phyloP scores from a whole-genome alignment of 2,888 invertebrate genomes.

The Helleia helle region DNA sequence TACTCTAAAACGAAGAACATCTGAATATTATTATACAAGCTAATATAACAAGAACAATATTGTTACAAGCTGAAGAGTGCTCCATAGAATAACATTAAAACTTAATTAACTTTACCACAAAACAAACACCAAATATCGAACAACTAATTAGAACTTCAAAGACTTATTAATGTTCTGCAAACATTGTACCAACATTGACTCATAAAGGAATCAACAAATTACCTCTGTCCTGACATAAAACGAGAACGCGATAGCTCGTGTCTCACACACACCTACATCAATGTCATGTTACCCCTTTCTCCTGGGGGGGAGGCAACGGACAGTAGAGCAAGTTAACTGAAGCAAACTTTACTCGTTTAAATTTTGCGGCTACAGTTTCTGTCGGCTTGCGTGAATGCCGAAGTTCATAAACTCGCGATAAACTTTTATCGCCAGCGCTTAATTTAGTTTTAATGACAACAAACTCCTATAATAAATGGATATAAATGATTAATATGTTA shows the following conservation, averaged over 20 bases:
- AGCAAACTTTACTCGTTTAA: slow-evolving; percentile 73
- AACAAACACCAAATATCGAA: no score
- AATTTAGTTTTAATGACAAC: slow-evolving; percentile 41
- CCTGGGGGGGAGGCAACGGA: slow-evolving; percentile 36
- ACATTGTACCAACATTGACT: no score
- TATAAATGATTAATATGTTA: no score
- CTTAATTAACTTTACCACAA: no score
- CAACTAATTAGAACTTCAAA: no score
- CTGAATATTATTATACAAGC: no score
- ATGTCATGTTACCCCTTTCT: slow-evolving; percentile 29
- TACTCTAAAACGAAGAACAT: no score
- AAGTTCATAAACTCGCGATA: slow-evolving; percentile 53
- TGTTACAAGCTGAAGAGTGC: no score
- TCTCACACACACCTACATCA: slow-evolving; percentile 48
- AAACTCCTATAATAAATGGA: no score
- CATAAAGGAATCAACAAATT: slow-evolving; percentile 3
- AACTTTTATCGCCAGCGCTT: slow-evolving; percentile 23
- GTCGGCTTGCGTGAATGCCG: slow-evolving; percentile 50
- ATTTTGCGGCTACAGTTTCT: slow-evolving; percentile 58
- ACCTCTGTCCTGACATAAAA: background rate
- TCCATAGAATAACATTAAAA: no score
- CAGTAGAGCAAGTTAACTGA: slow-evolving; percentile 57
- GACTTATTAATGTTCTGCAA: no score
- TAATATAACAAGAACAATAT: no score
- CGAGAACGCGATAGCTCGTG: slow-evolving; percentile 14